Base-by-base conservation (phyloP, 1,140 invertebrate species). In the Lutraria rhynchaena region DNA sequence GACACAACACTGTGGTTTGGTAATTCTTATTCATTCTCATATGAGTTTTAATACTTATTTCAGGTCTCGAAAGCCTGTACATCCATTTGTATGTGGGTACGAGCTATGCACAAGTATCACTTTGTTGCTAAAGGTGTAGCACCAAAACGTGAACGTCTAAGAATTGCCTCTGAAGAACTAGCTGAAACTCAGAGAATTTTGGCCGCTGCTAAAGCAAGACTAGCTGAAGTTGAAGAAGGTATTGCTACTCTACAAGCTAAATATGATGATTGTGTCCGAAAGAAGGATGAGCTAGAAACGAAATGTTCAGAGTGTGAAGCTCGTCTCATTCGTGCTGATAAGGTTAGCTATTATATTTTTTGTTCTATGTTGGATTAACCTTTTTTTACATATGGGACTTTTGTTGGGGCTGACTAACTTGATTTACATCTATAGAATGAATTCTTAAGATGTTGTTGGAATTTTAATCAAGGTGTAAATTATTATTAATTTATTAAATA, bases 31-130 rank as follows among this genome's bases (percentile, higher is more conserved):
- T n/a, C n/a, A n/a, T n/a, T n/a, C n/a, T n/a, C n/a, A n/a, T n/a
- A n/a, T n/a, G n/a, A n/a, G n/a, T n/a, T n/a, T n/a, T n/a, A n/a
- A n/a, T 41, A 41, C 15, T 27, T 27, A 57, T 67, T 67, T 9
- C 81, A 95, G 96, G 37, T 95, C 0, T 96, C 95, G 0, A 96
- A 97, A 94, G 97, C 97, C 1, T 97, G 96, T 85, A 96, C 95
- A 75, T 97, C 96, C 5, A 95, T 98, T 90, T 98, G 97, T 85
- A 94, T 97, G 88, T 98, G 97, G 97, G 96, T 97, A 0, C 93
- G 95, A 87, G 97, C 97, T 19, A 96, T 98, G 89, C 95, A 97
- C 89, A 95, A 95, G 84, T 98, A 98, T 83, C 91, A 93, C 86
- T 92, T 92, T 83, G 91, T 93, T 1, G 89, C 91, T 19, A 92